Base-by-base conservation (phyloP, 2,797 vertebrate species). In the Coendou prehensilis region DNA sequence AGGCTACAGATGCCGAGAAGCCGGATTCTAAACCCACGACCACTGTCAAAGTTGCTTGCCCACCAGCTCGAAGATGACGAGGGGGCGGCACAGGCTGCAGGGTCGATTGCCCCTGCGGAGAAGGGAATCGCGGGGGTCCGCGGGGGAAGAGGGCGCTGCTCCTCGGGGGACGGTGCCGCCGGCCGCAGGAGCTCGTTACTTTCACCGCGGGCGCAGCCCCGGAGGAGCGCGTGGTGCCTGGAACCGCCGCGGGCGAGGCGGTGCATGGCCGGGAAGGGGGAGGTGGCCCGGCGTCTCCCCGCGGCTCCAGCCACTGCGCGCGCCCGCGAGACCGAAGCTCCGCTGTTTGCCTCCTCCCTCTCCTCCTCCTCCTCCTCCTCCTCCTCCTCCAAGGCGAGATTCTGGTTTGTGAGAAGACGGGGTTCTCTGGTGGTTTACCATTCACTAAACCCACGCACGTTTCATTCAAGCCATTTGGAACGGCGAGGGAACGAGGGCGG, bases 161-260 rank as follows among this genome's bases (percentile, higher is more conserved):
- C 63, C 47, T 85, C n/a, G 2, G 79, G 3, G 82, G 75, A 69
- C 93, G 0, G 87, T 28, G 93, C 61, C 11, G 61, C 85, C 22
- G 84, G 86, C 92, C 76, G 52, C 92, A 1, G 82, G 63, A 80
- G 96, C 95, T 50, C 2, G 86, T 82, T 9, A 33, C 47, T 6
- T 87, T 64, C 76, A 69, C 91, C 1, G 91, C 89, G 18, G 79
- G 94, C 64, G 82, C 97, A 20, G 71, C 87, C 71, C 22, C 7
- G 87, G 94, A 87, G 89, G 97, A 59, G 91, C 87, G 87, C 1
- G 89, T 1, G 94, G 95, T 95, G 98, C 97, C 97, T 97, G 97
- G 97, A 97, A 57, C 95, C 91, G 97, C 97, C 84, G 96, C 92
- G 91, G 90, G 97, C 95, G 80, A 94, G 95, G 97, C 95, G 41